Evolutionary conservation across 1,140 invertebrate species (phyloP).

Genomic region (Drosophila athabasca): DNA sequence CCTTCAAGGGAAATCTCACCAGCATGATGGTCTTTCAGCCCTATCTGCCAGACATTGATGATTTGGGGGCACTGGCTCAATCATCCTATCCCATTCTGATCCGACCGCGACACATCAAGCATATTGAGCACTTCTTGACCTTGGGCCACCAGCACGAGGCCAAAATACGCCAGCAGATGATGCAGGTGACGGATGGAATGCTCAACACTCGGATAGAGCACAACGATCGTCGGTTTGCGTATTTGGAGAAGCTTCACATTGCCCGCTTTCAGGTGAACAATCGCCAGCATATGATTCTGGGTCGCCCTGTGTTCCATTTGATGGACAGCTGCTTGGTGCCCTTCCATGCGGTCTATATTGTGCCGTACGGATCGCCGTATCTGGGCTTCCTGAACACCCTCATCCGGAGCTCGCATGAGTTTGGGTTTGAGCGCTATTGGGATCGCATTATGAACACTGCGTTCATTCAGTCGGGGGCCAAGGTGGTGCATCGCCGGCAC

Average conservation of each 20-base stretch:
- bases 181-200: conserved; percentile 41
- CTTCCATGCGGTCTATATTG: conserved; percentile 76
- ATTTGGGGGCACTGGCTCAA: conserved; percentile 48
- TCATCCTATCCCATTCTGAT: conserved; percentile 56
- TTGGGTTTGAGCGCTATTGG: conserved; percentile 70
- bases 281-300: conserved; percentile 53
- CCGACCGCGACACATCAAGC: conserved; percentile 50
- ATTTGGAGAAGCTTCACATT: conserved; percentile 76
- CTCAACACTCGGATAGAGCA: conserved; percentile 21
- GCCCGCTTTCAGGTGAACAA: conserved; percentile 61
- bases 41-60: conserved; percentile 65
- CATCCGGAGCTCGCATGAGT: conserved; percentile 66
- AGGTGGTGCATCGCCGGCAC: conserved; percentile 33
- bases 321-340: conserved; percentile 78
- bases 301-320: conserved; percentile 67
- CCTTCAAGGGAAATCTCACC: conserved; percentile 72
- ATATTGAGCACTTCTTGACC: conserved; percentile 61
- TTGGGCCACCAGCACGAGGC: conserved; percentile 43
- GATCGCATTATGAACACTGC: conserved; percentile 71
- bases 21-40: conserved; percentile 74
- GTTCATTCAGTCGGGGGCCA: conserved; percentile 64
- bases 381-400: conserved; percentile 68
- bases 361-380: conserved; percentile 79
- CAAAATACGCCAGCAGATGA: conserved; percentile 48
- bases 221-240: conserved; percentile 66